phyloP scores from a whole-genome alignment of 2,888 invertebrate genomes.

The Scaptomyza flava region DNA sequence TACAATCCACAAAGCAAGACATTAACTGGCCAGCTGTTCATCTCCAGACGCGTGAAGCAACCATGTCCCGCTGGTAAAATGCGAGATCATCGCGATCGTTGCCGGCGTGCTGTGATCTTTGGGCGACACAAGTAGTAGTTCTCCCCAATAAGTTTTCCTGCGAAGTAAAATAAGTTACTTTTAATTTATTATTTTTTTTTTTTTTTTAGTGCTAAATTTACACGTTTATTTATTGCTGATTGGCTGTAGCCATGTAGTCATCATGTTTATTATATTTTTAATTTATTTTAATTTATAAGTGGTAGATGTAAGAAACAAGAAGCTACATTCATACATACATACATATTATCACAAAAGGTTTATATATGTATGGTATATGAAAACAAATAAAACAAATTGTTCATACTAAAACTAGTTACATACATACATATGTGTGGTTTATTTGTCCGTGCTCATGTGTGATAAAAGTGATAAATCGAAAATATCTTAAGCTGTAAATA shows the following conservation, averaged over 20 bases:
- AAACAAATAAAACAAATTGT: constrained; percentile 1
- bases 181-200: constrained; percentile 31
- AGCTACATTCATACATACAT: background rate
- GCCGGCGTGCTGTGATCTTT: constrained; percentile 76
- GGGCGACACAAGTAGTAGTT: constrained; percentile 50
- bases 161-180: too few species aligned
- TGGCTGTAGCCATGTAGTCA: constrained; percentile 35
- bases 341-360: background rate
- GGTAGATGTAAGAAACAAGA: constrained; percentile 7
- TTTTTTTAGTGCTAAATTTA: constrained; percentile 20
- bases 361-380: background rate
- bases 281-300: constrained; percentile 23
- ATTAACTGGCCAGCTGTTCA: constrained; percentile 71
- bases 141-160: background rate
- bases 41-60: constrained; percentile 51
- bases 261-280: constrained; percentile 25
- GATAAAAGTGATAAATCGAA: background rate
- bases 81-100: constrained; percentile 80
- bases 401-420: background rate
- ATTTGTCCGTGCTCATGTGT: background rate
- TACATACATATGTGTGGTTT: background rate
- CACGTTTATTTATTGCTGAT: constrained; percentile 54
- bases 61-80: constrained; percentile 78
- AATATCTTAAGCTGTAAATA: background rate
- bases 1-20: constrained; percentile 63